Base-by-base conservation (phyloP, 2,888 invertebrate genomes). In the Apamea sordens region DNA sequence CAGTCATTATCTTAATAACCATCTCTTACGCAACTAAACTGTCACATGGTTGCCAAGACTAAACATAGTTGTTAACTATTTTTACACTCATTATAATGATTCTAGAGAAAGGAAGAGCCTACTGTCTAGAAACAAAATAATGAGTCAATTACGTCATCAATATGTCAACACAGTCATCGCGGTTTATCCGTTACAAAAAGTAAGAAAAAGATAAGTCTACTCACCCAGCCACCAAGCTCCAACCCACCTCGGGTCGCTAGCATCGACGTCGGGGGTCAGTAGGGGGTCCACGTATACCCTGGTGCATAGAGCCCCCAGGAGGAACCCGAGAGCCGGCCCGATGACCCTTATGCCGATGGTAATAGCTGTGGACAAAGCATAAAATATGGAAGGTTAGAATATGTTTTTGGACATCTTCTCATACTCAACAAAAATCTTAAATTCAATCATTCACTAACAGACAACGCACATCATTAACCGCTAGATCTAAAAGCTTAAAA, bases 211-310 rank as follows among this genome's bases (percentile, higher is more conserved):
- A 50, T 21, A 32, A 11, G 13, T 41, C 13, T 47, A 97, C 97
- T 98, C 96, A 97, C 98, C 99, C 80, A 99, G 97, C 99, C 99
- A 99, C 99, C 99, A 99, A 68, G 99, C 99, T 73, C 99, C 99
- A 71, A 99, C 98, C 99, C 99, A 99, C 94, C 98, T 97, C 8
- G 98, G 98, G 96, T 99, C 98, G 64, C 97, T 97, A 73, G 98
- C 98, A 88, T 98, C 98, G 90, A 98, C 98, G 86, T 98, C 98
- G 0, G 98, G 98, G 93, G 98, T 97, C 21, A 97, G 95, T 5
- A 98, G 97, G 36, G 99, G 98, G 94, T 99, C 98, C 64, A 98
- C 99, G 95, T 99, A 99, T 87, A 99, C 97, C 90, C 98, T 97
- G 1, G 99, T 99, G 94, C 99, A 99, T 63, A 99, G 96, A 6